Percentiles rank a stretch among this genome's conserved stretches.
Conservation (phyloP, 2,888 invertebrate species). For the Catocala fraxini region DNA sequence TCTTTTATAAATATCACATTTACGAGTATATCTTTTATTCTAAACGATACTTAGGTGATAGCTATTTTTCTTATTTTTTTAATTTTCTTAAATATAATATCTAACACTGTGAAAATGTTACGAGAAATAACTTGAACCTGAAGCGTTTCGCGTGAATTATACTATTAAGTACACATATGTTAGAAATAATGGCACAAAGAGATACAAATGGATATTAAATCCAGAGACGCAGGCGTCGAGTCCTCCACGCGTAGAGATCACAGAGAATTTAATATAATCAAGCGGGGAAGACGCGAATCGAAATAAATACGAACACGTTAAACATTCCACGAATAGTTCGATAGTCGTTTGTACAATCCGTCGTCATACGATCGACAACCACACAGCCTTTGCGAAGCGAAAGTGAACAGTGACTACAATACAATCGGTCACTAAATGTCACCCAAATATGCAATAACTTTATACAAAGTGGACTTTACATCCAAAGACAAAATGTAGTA, state of each 20-base stretch:
- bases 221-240: constrained; percentile 22
- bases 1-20: constrained; percentile 80
- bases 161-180: constrained; percentile 63
- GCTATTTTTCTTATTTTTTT: constrained; percentile 64
- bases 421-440: constrained; percentile 7
- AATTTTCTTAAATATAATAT: constrained; percentile 58
- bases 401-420: constrained; percentile 26
- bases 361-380: constrained; percentile 30
- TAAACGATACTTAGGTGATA: constrained; percentile 72
- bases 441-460: constrained; percentile 3
- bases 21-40: constrained; percentile 78
- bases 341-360: constrained; percentile 25
- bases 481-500: constrained; percentile 9
- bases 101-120: constrained; percentile 61
- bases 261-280: constrained; percentile 33
- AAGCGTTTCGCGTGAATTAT: constrained; percentile 59
- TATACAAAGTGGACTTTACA: constrained; percentile 17
- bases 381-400: constrained; percentile 42
- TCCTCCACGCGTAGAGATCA: constrained; percentile 43
- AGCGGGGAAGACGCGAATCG: constrained; percentile 30
- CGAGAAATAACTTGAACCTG: constrained; percentile 51
- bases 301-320: constrained; percentile 14
- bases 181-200: constrained; percentile 67
- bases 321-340: neutral
- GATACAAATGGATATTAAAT: constrained; percentile 39